Evolutionary conservation across 2,888 invertebrate species (phyloP).

Genomic region (Bombyx huttoni): DNA sequence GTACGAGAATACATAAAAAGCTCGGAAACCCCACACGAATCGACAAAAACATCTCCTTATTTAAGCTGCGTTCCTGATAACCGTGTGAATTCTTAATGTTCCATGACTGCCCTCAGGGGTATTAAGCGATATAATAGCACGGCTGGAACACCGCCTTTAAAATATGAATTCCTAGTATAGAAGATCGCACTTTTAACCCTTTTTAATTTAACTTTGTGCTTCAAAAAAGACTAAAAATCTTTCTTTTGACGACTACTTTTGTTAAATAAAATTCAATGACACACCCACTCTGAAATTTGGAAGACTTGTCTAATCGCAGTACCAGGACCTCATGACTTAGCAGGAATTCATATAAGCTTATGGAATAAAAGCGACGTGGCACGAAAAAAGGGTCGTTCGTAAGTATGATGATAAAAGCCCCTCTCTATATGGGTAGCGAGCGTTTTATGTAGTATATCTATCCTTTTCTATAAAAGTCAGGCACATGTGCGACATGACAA

Average conservation of each 20-base stretch:
- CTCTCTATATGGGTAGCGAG: slow-evolving; percentile 3
- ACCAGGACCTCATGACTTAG: slow-evolving; percentile 37
- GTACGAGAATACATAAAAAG: too few relatives aligned
- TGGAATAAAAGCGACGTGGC: slow-evolving; percentile 17
- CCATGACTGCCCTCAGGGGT: slow-evolving; percentile 22
- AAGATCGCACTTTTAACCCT: slow-evolving; percentile 31
- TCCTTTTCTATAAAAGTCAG: background rate
- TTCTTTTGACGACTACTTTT: background rate
- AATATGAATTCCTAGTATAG: slow-evolving; percentile 28
- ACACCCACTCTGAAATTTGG: slow-evolving; percentile 1
- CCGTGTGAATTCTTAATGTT: slow-evolving; percentile 41
- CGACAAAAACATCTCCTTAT: too few relatives aligned
- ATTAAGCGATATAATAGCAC: slow-evolving; percentile 10
- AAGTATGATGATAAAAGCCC: slow-evolving; percentile 19
- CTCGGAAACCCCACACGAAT: too few relatives aligned
- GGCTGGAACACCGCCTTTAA: slow-evolving; percentile 11
- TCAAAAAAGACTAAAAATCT: background rate
- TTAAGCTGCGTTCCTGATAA: slow-evolving; percentile 10
- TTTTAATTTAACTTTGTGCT: slow-evolving; percentile 7
- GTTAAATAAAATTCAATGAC: slow-evolving; percentile 3
- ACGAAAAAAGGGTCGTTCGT: slow-evolving; percentile 24
- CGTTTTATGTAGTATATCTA: background rate
- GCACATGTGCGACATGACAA: background rate
- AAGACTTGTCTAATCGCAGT: slow-evolving; percentile 24
- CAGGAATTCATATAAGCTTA: slow-evolving; percentile 24